Percentiles rank a stretch among this genome's conserved stretches.
Evolutionary conservation across 2,888 invertebrate species (phyloP).

Genomic region (Cepaea hortensis): DNA sequence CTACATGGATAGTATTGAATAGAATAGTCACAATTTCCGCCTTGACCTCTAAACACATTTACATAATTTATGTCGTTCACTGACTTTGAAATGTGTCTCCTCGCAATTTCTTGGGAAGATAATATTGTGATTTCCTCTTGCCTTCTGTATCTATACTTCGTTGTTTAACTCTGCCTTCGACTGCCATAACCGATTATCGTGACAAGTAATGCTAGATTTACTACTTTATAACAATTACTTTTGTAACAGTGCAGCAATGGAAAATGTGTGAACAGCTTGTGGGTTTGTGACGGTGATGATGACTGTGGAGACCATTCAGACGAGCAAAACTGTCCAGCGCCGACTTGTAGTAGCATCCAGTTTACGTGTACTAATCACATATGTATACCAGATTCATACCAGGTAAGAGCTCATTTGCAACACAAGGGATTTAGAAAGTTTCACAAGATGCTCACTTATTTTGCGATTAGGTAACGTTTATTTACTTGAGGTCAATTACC

Average conservation of each 20-base stretch:
- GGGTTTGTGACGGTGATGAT: conserved; percentile 27
- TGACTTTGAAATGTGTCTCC: too few species aligned
- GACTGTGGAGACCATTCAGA: conserved; percentile 38
- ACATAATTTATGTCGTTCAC: too few species aligned
- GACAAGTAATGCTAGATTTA: background rate
- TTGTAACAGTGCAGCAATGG: conserved; percentile 29
- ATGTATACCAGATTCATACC: conserved; percentile 19
- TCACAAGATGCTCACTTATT: too few species aligned
- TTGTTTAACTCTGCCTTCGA: too few species aligned
- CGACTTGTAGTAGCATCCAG: conserved; percentile 19
- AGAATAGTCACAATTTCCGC: too few species aligned
- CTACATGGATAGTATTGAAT: too few species aligned
- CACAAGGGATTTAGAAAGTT: background rate
- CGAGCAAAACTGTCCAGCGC: conserved; percentile 11
- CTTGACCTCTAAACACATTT: too few species aligned
- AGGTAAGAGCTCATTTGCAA: background rate
- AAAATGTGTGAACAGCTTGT: conserved; percentile 2
- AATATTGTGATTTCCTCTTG: too few species aligned
- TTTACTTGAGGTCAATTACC: too few species aligned
- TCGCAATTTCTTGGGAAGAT: too few species aligned
- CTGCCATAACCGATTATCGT: background rate
- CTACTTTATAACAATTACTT: background rate
- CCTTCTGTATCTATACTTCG: too few species aligned
- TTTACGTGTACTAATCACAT: conserved; percentile 34
- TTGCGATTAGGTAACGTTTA: too few species aligned